Evolutionary conservation across 2,888 invertebrate genomes (phyloP).

Genomic region (Pristionchus maxplancki): DNA sequence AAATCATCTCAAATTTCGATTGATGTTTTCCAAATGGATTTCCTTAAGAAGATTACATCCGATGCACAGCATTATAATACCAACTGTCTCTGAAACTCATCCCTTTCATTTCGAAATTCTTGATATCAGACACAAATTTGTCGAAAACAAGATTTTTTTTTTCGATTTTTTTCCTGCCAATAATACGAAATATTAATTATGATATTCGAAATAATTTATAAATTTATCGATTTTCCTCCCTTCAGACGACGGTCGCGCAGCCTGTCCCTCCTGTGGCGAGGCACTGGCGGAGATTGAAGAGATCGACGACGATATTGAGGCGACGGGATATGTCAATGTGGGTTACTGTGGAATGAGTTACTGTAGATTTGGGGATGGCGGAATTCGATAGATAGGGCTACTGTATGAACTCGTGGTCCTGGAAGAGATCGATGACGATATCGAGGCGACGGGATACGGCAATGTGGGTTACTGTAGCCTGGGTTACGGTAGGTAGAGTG

Average conservation of each 20-base stretch:
- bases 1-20: no score
- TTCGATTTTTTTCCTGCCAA: no score
- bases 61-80: no score
- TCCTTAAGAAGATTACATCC: no score
- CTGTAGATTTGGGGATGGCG: background rate
- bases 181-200: no score
- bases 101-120: no score
- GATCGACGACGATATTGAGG: slow-evolving; percentile 90
- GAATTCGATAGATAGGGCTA: slow-evolving; percentile 69
- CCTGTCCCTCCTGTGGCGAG: slow-evolving; percentile 88
- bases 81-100: no score
- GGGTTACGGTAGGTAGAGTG: background rate
- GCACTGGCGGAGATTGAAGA: slow-evolving; percentile 91
- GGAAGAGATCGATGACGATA: slow-evolving; percentile 93
- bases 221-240: no score
- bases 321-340: slow-evolving; percentile 77
- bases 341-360: background rate
- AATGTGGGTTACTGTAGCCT: slow-evolving; percentile 61
- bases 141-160: no score
- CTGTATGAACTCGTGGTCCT: slow-evolving; percentile 83
- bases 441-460: slow-evolving; percentile 81
- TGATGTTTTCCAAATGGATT: no score
- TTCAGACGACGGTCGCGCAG: slow-evolving; percentile 82
- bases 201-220: no score
- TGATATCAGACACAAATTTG: no score